A percentile compares a stretch with the other conserved stretches of the same genome.
phyloP scores from a whole-genome alignment of 2,113 vertebrate genomes.

The Grus americana region DNA sequence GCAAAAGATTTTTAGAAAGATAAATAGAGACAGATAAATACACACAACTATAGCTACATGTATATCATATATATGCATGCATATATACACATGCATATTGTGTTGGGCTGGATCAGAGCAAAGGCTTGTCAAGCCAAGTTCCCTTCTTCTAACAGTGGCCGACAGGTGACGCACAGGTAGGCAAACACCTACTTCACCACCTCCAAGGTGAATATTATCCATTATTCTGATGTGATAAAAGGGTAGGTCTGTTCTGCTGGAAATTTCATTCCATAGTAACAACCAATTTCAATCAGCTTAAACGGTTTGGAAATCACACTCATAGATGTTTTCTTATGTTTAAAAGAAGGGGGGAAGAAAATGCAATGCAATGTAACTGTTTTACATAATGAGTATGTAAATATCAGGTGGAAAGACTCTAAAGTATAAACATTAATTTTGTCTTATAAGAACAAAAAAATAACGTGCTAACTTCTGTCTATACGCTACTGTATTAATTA shows the following conservation, averaged over 20 bases:
- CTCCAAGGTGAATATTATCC: background rate
- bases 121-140: background rate
- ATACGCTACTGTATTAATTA: background rate
- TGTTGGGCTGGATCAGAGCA: background rate
- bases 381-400: background rate
- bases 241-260: background rate
- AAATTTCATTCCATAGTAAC: background rate
- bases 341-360: background rate
- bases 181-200: background rate
- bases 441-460: background rate
- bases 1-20: background rate
- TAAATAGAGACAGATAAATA: rapidly evolving
- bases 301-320: background rate
- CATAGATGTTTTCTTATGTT: background rate
- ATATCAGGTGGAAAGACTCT: background rate
- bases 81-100: background rate
- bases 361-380: background rate
- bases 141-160: background rate
- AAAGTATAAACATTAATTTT: background rate
- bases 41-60: background rate
- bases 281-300: background rate
- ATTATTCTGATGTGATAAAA: background rate
- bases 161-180: background rate
- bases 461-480: background rate
- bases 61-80: background rate